Base-by-base conservation (phyloP, 1,140 invertebrate species). In the Psix sp. region DNA sequence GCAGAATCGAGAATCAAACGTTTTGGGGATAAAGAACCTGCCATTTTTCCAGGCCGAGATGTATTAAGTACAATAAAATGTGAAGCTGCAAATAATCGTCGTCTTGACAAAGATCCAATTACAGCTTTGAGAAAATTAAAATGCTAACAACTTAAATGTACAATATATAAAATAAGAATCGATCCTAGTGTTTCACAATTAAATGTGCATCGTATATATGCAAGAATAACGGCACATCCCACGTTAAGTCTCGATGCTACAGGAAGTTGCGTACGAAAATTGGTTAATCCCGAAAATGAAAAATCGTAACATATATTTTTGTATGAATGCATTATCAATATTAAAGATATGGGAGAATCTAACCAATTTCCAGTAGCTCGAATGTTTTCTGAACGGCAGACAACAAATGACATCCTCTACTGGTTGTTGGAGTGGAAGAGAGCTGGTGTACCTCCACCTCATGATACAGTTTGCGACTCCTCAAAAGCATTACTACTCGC, bases 301-400 rank as follows among this genome's bases (percentile, higher is more conserved):
- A 26, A 51, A 26, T 75, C 66, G 0, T 13, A 16, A 18, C 49
- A 57, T 13, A 65, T 75, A 9, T 75, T 65, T 52, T 45, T 75
- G 14, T 75, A 75, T 39, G 20, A 40, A 38, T 7, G 9, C n/a
- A 59, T 71, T 5, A 46, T 75, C 7, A 13, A 59, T 7, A 20
- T 29, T 9, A 11, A 33, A 1, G 7, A n/a, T 15, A 0, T 1
- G 11, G 11, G 10, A 2, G 43, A 40, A 31, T 24, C 13, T 5
- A 51, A 33, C 5, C 40, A 67, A 38, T 51, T 57, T 49, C 48
- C 51, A 13, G 67, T 72, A 9, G 17, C 15, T 15, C 74, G 73
- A 42, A 72, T 72, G 74, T 13, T 76, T 0, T 49, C 54, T 0
- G 68, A 73, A 20, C 15, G 31, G 4, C 67, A 76, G 15, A 35